Evolutionary conservation across 2,113 vertebrate genomes (phyloP).

Genomic region (Arizona elegans): DNA sequence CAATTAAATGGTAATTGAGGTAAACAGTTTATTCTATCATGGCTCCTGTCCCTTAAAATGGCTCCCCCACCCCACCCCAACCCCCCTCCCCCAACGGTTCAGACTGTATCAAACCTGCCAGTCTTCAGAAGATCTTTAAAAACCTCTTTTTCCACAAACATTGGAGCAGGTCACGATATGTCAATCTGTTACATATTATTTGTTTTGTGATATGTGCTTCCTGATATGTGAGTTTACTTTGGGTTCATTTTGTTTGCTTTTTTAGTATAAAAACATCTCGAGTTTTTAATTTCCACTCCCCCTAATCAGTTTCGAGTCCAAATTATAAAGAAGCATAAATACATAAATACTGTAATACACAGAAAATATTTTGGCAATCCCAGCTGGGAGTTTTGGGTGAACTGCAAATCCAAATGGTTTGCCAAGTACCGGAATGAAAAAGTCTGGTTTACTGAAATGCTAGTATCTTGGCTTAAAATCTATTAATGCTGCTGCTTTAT

Average conservation of each 20-base stretch:
- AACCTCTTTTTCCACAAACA: neutral
- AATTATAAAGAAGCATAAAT: neutral
- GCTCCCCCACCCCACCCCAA: neutral
- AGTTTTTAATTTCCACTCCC: neutral
- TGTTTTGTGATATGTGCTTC: neutral
- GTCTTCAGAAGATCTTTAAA: neutral
- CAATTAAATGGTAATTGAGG: neutral
- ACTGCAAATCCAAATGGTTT: neutral
- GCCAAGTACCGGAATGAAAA: neutral
- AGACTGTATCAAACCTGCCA: neutral
- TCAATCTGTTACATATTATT: neutral
- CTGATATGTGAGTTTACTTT: neutral
- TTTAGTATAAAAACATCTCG: neutral
- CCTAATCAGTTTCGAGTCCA: neutral
- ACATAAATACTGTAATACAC: neutral
- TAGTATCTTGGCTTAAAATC: neutral
- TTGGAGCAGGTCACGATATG: neutral
- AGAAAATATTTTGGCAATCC: neutral
- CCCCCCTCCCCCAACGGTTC: neutral
- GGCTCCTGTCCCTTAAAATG: neutral
- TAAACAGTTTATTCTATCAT: neutral
- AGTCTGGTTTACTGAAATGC: neutral
- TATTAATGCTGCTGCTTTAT: neutral
- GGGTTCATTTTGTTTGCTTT: neutral
- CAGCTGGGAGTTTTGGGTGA: neutral